phyloP scores from a whole-genome alignment of 2,113 vertebrate genomes.

The Chionomys nivalis region DNA sequence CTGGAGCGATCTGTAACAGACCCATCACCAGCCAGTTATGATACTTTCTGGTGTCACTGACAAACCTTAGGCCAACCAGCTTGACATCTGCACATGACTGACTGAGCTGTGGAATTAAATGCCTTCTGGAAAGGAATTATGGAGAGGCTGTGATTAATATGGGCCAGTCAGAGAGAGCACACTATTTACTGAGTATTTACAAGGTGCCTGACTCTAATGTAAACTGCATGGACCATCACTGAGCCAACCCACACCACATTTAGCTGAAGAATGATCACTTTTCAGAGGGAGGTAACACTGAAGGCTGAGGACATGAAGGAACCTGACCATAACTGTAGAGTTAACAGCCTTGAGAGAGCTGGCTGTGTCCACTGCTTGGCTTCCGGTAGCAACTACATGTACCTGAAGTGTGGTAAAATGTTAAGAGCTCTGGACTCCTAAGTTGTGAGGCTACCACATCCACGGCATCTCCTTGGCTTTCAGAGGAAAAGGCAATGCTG shows the following conservation, averaged over 20 bases:
- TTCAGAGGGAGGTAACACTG: too few relatives aligned
- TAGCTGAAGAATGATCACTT: not conserved
- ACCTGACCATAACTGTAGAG: not conserved
- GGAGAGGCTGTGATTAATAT: not conserved
- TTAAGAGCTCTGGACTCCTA: not conserved
- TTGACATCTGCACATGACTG: not conserved
- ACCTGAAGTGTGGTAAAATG: not conserved
- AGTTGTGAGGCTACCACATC: not conserved
- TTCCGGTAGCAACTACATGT: not conserved
- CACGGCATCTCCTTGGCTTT: not conserved
- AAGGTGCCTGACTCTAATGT: not conserved
- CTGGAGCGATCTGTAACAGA: conserved; percentile 94
- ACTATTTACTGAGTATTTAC: not conserved
- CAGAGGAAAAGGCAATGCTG: not conserved
- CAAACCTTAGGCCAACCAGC: not conserved
- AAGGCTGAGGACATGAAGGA: not conserved
- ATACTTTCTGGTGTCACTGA: not conserved
- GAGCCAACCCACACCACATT: not conserved
- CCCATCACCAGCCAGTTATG: conserved; percentile 53
- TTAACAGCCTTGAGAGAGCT: not conserved
- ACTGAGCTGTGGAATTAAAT: not conserved
- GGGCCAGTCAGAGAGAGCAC: not conserved
- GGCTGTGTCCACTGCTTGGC: not conserved
- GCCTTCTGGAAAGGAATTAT: not conserved
- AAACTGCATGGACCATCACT: not conserved